Evolutionary conservation across 30 jellyfish, hydroid and myxozoan genomes (phyloP), one percentile per base, ranked within the genome.

Genomic region (Nemopilema nomurai): DNA sequence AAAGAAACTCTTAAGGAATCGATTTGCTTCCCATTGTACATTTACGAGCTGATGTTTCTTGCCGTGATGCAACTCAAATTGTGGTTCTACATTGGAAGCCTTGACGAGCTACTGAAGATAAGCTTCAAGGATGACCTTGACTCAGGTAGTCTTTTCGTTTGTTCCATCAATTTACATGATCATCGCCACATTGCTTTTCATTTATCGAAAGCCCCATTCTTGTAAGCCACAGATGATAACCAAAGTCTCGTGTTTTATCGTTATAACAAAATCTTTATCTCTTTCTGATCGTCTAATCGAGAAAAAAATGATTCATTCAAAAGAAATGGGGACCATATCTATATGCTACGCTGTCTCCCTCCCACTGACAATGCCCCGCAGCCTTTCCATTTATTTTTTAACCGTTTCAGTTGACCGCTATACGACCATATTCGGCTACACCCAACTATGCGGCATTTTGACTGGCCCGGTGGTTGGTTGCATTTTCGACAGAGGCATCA

Each of bases 381-480:
- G n/a, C n/a, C n/a, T n/a, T n/a, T n/a, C n/a, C n/a, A 9, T 51
- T 51, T 51, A 70, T 70, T 70, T 16, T 49, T 24, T 24, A 74
- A 49, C 4, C 22, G 62, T 63, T 72, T 53, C 41, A 84, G 92
- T 84, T 31, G 78, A 74, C 73, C 8, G 53, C 67, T 73, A 84
- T 80, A 62, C 69, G 26, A 53, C 64, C 22, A 13, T 71, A 1
- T 84, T 84, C 26, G 92, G 92, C 4, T 84, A 84, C 68, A 17
- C 29, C 6, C 92, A 84, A 79, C 69, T 84, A 1, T 84, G 92
- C 63, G 92, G 92, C 68, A 72, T 84, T n/a, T 31, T 84, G 20
- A 87, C 78, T 19, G 84, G 86, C 24, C 92, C 92, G 8, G 49
- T 84, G 13, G 77, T 72, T 31, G 92, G 92, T 20, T 73, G 80